Percentiles rank a stretch among this genome's conserved stretches.
Evolutionary conservation across 2,797 vertebrate genomes (phyloP).

Genomic region (Eulemur albifrons): DNA sequence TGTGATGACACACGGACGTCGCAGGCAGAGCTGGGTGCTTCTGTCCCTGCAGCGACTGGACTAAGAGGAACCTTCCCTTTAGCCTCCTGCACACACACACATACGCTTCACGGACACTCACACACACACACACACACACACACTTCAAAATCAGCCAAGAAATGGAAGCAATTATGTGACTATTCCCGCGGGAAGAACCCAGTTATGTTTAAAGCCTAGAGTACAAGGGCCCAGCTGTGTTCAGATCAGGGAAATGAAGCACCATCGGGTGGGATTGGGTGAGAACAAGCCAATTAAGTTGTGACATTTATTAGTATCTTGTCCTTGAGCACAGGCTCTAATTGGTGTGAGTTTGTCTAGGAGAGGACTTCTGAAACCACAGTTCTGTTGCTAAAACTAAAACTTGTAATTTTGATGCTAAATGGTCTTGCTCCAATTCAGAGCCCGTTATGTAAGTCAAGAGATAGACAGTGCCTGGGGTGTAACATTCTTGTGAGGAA

Average conservation of each 20-base stretch:
- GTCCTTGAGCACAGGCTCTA: constrained; percentile 56
- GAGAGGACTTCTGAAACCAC: constrained; percentile 52
- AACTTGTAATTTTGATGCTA: constrained; percentile 47
- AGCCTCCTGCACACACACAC: neutral
- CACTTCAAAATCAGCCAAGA: neutral
- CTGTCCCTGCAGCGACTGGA: neutral
- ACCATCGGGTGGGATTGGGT: constrained; percentile 51
- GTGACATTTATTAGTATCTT: constrained; percentile 69
- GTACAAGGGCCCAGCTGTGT: constrained; percentile 47
- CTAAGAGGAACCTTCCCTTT: neutral
- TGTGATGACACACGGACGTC: neutral
- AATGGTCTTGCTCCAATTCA: constrained; percentile 31
- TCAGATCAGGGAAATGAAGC: constrained; percentile 57
- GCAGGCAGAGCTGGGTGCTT: neutral
- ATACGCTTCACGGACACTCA: neutral
- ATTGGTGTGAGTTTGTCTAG: constrained; percentile 58
- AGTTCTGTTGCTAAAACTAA: constrained; percentile 63
- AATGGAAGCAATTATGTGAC: constrained; percentile 49
- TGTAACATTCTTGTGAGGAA: neutral
- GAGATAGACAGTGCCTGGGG: neutral
- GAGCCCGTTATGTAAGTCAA: constrained; percentile 31
- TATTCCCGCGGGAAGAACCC: neutral
- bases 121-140: neutral
- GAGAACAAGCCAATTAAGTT: constrained; percentile 73
- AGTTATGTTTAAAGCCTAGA: constrained; percentile 38